These are phyloP conservation scores for Psittacula cyanocephala DNA, from an alignment of 2,113 vertebrate species.

Conservation along the genomic window DNA sequence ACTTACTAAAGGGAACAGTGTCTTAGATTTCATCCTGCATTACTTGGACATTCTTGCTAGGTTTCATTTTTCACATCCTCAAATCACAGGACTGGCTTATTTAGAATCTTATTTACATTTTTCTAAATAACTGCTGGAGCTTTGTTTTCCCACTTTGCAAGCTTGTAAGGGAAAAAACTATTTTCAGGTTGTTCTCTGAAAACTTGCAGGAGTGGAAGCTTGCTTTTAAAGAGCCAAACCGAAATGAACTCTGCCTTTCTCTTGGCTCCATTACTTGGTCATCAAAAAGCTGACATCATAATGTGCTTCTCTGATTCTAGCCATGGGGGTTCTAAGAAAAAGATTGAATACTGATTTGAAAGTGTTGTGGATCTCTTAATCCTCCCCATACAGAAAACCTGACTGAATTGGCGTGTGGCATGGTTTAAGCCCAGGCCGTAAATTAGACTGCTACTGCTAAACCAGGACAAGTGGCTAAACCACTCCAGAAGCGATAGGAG, in stretches of 20 bases:
- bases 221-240: conserved; percentile 9
- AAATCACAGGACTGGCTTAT: not conserved
- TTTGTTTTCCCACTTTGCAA: not conserved
- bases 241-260: conserved; percentile 1
- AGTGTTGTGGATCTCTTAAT: conserved; percentile 27
- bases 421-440: no score
- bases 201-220: not conserved
- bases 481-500: not conserved
- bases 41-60: not conserved
- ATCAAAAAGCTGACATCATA: not conserved
- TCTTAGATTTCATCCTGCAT: not conserved
- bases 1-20: not conserved
- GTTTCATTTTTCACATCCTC: not conserved
- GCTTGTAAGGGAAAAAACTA: not conserved
- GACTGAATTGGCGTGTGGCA: not conserved
- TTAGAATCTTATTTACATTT: not conserved
- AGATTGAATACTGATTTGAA: not conserved
- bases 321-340: not conserved
- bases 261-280: not conserved
- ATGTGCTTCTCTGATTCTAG: not conserved
- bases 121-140: not conserved
- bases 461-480: not conserved
- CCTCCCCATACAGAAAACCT: not conserved
- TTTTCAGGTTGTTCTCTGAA: not conserved
- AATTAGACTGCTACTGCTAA: no score